Evolutionary conservation across 1,140 invertebrate species (phyloP).

Genomic region (Cydia fagiglandana): DNA sequence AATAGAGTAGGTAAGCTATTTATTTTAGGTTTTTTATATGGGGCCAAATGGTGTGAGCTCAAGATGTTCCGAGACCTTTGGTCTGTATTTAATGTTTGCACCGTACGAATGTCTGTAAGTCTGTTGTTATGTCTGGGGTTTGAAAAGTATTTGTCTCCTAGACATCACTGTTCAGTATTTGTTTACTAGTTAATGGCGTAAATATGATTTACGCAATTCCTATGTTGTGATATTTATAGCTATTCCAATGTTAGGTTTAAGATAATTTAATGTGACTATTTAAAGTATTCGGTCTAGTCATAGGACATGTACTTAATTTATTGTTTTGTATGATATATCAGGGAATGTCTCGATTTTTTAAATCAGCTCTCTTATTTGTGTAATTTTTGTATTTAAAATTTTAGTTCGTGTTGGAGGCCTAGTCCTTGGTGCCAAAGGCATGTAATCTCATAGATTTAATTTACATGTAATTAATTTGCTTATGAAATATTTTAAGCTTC

Average conservation of each 20-base stretch:
- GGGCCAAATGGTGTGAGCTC: slow-evolving; percentile 71
- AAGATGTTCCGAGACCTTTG: slow-evolving; percentile 54
- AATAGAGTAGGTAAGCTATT: slow-evolving; percentile 60
- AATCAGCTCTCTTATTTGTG: slow-evolving; percentile 53
- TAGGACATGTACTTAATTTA: slow-evolving; percentile 46
- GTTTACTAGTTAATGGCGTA: slow-evolving; percentile 45
- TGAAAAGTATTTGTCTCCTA: slow-evolving; percentile 37
- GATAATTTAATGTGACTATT: slow-evolving; percentile 39
- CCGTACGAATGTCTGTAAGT: slow-evolving; percentile 15
- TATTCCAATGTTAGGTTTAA: slow-evolving; percentile 55
- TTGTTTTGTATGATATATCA: not conserved
- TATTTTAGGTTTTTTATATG: slow-evolving; percentile 59
- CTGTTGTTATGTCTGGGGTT: slow-evolving; percentile 26
- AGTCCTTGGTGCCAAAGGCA: slow-evolving; percentile 74
- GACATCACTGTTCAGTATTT: slow-evolving; percentile 69
- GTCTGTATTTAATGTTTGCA: slow-evolving; percentile 36
- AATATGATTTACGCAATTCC: slow-evolving; percentile 62
- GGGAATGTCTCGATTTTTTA: slow-evolving; percentile 42
- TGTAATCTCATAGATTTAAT: slow-evolving; percentile 62
- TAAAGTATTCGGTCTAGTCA: slow-evolving; percentile 67
- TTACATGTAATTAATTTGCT: slow-evolving; percentile 47
- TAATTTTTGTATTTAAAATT: slow-evolving; percentile 32
- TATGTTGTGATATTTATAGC: slow-evolving; percentile 72
- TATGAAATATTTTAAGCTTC: slow-evolving; percentile 55
- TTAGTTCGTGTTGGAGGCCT: slow-evolving; percentile 44